These are phyloP conservation scores for Platysteira castanea DNA, from an alignment of 2,113 vertebrate genomes.

Conservation along the genomic window DNA sequence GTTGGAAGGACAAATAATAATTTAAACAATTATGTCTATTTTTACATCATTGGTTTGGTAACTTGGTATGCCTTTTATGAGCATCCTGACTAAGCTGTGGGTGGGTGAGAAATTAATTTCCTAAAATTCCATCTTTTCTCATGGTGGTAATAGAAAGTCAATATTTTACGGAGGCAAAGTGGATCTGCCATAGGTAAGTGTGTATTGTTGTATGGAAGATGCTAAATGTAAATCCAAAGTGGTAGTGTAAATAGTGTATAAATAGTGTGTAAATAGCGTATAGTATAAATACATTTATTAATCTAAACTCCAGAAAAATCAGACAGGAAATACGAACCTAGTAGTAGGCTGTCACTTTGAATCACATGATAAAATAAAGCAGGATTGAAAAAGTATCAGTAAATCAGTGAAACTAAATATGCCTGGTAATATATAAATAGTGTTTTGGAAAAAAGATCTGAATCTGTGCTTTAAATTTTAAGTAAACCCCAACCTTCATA, in stretches of 20 bases:
- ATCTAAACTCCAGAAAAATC: not conserved
- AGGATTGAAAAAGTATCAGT: not conserved
- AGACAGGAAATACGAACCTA: not conserved
- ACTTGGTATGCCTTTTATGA: not conserved
- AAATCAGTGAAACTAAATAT: not conserved
- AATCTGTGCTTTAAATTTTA: conserved; percentile 34
- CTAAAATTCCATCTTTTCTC: not conserved
- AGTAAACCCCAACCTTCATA: not conserved
- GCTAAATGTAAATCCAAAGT: not conserved
- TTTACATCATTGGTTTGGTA: not conserved
- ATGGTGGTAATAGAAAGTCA: not conserved
- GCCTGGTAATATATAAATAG: not conserved
- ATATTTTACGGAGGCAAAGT: not conserved
- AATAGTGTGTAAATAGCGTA: not conserved
- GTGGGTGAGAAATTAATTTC: not conserved
- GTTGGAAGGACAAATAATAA: not conserved
- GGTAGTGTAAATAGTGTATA: not conserved
- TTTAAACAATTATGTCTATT: not conserved
- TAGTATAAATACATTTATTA: not conserved
- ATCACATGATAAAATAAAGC: not conserved
- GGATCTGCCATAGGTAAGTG: not conserved
- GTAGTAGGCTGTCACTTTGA: not conserved
- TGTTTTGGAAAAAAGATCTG: not conserved
- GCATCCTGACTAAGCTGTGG: not conserved
- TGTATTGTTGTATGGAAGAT: not conserved